Conservation (phyloP, 2,888 invertebrate species). For the Meiosimyza decipiens region DNA sequence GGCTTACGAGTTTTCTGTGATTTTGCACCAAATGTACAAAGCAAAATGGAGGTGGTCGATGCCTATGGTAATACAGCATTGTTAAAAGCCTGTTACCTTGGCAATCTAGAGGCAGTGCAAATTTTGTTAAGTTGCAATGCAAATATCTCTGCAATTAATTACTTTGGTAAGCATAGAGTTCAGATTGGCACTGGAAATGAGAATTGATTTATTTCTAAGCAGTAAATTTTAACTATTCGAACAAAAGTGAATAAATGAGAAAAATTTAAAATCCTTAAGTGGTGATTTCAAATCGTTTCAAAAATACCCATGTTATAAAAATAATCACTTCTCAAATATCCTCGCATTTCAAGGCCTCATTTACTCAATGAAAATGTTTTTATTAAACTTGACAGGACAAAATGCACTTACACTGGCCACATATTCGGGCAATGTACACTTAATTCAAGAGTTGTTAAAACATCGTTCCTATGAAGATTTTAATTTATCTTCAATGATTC, state of each 20-base stretch:
- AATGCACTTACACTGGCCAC: slow-evolving; percentile 64
- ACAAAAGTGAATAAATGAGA: too few species aligned
- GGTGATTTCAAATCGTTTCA: neutral
- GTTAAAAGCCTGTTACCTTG: slow-evolving; percentile 61
- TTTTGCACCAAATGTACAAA: slow-evolving; percentile 42
- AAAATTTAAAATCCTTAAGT: neutral
- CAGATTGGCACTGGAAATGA: too few species aligned
- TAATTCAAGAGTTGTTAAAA: slow-evolving; percentile 54
- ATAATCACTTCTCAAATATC: neutral
- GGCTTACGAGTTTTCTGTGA: slow-evolving; percentile 53
- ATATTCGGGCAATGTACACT: slow-evolving; percentile 52
- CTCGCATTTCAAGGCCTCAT: neutral
- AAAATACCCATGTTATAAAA: neutral
- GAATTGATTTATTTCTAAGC: too few species aligned
- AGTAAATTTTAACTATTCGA: too few species aligned
- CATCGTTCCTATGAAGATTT: slow-evolving; percentile 60
- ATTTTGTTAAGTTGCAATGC: slow-evolving; percentile 54
- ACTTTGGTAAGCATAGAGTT: slow-evolving; percentile 51
- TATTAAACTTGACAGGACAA: slow-evolving; percentile 52
- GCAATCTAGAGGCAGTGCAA: slow-evolving; percentile 52
- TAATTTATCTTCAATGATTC: slow-evolving; percentile 60
- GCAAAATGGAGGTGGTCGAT: slow-evolving; percentile 58
- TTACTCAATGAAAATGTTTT: neutral
- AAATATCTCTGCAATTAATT: slow-evolving; percentile 59
- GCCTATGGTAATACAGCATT: slow-evolving; percentile 63